Evolutionary conservation across 2,113 vertebrate species (phyloP), one percentile per base, ranked within the genome.

Genomic region (Crotalus horridus): DNA sequence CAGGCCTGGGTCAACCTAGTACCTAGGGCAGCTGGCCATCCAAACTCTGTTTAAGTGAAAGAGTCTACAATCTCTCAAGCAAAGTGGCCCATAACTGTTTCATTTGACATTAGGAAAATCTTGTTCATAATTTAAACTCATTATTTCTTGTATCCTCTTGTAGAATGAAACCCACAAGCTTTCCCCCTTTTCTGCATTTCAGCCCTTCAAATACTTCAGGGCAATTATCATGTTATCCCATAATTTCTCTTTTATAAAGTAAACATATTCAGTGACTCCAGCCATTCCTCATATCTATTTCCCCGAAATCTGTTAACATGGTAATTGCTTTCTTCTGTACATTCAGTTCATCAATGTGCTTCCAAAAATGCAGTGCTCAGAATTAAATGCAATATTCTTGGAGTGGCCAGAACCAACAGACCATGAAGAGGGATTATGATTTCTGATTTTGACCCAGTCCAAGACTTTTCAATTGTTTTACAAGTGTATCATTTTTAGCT

Each of bases 401-500:
- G 64, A 69, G 29, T 33, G 29, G 64, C 29, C 11, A 69, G 64
- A 51, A 69, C 12, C 64, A 69, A n/a, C 12, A 69, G 29, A n/a
- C 10, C 26, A 64, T 64, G 10, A 13, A 64, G 26, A 5, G 12
- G 29, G 12, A 69, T n/a, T 69, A 69, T 69, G 61, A 69, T 3
- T 69, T 69, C 64, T 69, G 64, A 69, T 69, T 12, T 69, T 69
- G 29, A 69, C 29, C 23, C 24, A 61, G 59, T 61, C 24, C 59
- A 61, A 61, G 59, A 2, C 59, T 61, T 61, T 61, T 26, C 59
- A 26, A 9, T 61, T 61, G 59, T 61, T 61, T 26, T 59, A 26
- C 23, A 24, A 26, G 23, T 59, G 48, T 3, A 9, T 59, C 24
- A 9, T 9, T 59, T 96, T 96, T 97, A 0, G 94, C 96, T 1